These are phyloP conservation scores for Fukomys damarensis DNA, from an alignment of 2,113 vertebrate genomes.

Conservation along the genomic window DNA sequence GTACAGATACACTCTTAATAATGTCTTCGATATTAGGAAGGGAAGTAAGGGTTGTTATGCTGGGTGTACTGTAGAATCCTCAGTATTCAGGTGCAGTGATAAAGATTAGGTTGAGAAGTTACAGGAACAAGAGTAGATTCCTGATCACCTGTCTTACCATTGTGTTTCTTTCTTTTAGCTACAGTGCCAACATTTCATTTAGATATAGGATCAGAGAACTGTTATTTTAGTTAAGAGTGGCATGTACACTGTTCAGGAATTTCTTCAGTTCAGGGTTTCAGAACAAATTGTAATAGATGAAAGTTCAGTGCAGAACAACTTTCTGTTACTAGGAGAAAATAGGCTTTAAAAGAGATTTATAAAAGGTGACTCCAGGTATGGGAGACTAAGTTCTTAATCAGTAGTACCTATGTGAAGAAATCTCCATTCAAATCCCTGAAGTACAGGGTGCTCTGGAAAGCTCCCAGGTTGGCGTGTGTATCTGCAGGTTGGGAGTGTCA, in stretches of 20 bases:
- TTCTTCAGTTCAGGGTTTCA: slow-evolving; percentile 35
- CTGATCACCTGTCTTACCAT: background rate
- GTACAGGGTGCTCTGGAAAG: background rate
- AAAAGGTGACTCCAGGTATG: background rate
- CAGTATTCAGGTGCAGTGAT: background rate
- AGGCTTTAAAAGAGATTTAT: background rate
- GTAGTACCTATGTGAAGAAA: background rate
- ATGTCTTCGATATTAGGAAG: background rate
- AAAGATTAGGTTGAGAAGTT: background rate
- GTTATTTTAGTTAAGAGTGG: slow-evolving; percentile 32
- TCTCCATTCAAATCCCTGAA: background rate
- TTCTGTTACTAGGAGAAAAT: slow-evolving; percentile 30
- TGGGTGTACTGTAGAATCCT: background rate
- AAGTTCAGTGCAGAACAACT: background rate
- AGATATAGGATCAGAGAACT: background rate
- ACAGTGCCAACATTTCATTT: slow-evolving; percentile 29
- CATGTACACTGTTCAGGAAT: background rate
- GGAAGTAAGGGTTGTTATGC: background rate
- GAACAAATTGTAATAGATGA: slow-evolving; percentile 22
- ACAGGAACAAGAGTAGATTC: slow-evolving; percentile 8
- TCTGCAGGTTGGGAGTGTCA: background rate
- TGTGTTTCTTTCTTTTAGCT: slow-evolving; percentile 31
- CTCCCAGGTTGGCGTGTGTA: background rate
- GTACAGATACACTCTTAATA: background rate
- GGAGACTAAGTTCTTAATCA: background rate